phyloP scores from a whole-genome alignment of 2,888 invertebrate genomes.

The Diarsia rubi region DNA sequence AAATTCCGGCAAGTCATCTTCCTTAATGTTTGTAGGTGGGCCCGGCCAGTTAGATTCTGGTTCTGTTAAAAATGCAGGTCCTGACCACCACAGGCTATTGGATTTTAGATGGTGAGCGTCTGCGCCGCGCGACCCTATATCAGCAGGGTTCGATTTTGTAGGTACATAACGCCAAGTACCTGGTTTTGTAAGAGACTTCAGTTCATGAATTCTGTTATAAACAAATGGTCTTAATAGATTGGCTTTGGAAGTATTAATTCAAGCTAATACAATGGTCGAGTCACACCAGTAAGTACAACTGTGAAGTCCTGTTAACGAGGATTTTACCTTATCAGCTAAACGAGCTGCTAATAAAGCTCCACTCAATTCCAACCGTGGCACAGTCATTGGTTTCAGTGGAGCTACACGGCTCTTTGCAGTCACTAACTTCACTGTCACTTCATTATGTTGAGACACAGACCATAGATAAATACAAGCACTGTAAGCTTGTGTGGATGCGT shows the following conservation, averaged over 20 bases:
- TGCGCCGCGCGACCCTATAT: no score
- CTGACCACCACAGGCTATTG: no score
- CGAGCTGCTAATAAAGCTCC: conserved; percentile 1
- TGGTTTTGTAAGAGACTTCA: conserved; percentile 13
- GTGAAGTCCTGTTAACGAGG: conserved; percentile 6
- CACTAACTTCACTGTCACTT: conserved; percentile 33
- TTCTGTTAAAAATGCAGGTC: no score
- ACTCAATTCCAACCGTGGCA: conserved; percentile 12
- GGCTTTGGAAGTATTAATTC: conserved; percentile 13
- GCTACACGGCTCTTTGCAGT: conserved; percentile 37
- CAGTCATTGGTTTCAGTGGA: conserved; percentile 7
- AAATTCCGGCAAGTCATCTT: no score
- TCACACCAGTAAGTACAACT: no score
- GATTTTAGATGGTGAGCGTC: no score
- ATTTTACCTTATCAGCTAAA: conserved; percentile 15
- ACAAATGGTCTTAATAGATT: conserved; percentile 19
- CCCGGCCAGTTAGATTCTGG: no score
- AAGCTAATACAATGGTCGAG: not conserved
- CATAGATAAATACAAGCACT: conserved; percentile 3
- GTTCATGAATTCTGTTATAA: conserved; percentile 18
- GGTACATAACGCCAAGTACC: conserved; percentile 13
- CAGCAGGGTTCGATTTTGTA: not conserved
- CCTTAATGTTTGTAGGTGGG: no score
- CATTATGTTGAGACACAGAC: conserved; percentile 8
- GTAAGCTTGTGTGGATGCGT: not conserved